Conservation (phyloP, 1,140 invertebrate genomes). For the Drosophila neocordata region DNA sequence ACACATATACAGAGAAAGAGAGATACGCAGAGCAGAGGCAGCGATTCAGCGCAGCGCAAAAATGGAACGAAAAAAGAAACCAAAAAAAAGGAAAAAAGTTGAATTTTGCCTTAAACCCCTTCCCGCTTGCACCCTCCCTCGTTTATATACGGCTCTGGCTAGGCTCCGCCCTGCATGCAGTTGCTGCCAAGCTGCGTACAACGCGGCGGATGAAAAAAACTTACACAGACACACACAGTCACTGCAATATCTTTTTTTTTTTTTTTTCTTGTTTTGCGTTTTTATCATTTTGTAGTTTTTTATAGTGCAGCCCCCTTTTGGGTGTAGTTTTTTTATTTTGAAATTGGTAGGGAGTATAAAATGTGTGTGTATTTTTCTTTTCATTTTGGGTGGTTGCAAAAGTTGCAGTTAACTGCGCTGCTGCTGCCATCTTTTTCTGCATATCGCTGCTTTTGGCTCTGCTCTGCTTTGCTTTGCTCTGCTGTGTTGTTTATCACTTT, state of each 20-base stretch:
- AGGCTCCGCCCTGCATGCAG: slow-evolving; percentile 73
- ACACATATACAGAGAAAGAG: slow-evolving; percentile 24
- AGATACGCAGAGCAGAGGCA: slow-evolving; percentile 12
- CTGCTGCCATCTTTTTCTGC: slow-evolving; percentile 30
- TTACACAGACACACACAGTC: slow-evolving; percentile 1
- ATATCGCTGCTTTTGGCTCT: neutral
- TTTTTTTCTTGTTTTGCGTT: neutral
- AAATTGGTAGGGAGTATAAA: too few relatives aligned
- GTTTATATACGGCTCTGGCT: slow-evolving; percentile 46
- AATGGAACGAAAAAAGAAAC: slow-evolving; percentile 47
- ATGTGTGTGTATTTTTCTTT: too few relatives aligned
- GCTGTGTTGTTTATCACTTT: slow-evolving; percentile 70
- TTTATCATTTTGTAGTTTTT: slow-evolving; percentile 16
- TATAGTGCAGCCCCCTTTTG: slow-evolving; percentile 29
- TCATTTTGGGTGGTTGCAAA: slow-evolving; percentile 68
- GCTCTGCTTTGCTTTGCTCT: slow-evolving; percentile 3
- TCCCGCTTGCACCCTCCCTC: neutral
- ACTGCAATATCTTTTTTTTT: slow-evolving; percentile 20
- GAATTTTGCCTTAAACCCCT: neutral
- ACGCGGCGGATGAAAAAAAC: slow-evolving; percentile 7
- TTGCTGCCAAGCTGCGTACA: slow-evolving; percentile 36
- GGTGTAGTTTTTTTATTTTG: slow-evolving; percentile 24
- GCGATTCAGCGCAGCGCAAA: slow-evolving; percentile 29
- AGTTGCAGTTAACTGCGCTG: slow-evolving; percentile 32
- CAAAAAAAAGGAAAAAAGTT: slow-evolving; percentile 40